Conservation (phyloP, 2,797 vertebrate species). For the Lepidocolaptes lacrymiger region DNA sequence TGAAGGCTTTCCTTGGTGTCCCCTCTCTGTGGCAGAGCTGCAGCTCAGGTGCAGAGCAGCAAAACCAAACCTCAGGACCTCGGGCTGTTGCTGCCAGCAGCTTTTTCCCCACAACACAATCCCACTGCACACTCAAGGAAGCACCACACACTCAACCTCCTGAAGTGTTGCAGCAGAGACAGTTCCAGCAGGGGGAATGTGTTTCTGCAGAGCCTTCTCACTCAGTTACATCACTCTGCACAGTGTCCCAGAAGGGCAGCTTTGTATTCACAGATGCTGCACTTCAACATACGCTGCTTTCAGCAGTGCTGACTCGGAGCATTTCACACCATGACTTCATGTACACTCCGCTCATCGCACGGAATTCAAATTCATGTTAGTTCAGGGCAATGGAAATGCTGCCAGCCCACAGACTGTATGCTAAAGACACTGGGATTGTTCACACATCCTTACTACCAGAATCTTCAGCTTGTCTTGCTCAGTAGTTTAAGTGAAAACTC, state of each 20-base stretch:
- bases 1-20: background rate
- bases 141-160: background rate
- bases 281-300: background rate
- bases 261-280: slow-evolving; percentile 3
- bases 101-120: background rate
- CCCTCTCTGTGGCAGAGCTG: background rate
- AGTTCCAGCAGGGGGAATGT: background rate
- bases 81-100: background rate
- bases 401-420: background rate
- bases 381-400: background rate
- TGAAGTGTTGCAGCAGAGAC: background rate
- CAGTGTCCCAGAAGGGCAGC: slow-evolving; percentile 72
- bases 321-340: slow-evolving; percentile 15
- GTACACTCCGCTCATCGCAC: background rate
- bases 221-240: slow-evolving; percentile 80
- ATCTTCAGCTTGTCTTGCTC: background rate
- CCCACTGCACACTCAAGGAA: background rate
- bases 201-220: slow-evolving; percentile 72
- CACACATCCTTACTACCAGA: slow-evolving; percentile 13
- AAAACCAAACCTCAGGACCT: background rate
- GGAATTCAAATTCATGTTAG: background rate
- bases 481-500: background rate
- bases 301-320: slow-evolving; percentile 16
- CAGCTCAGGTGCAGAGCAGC: background rate
- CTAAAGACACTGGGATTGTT: background rate